phyloP scores from a whole-genome alignment of 2,888 invertebrate species.

The Drosophila barbarae region DNA sequence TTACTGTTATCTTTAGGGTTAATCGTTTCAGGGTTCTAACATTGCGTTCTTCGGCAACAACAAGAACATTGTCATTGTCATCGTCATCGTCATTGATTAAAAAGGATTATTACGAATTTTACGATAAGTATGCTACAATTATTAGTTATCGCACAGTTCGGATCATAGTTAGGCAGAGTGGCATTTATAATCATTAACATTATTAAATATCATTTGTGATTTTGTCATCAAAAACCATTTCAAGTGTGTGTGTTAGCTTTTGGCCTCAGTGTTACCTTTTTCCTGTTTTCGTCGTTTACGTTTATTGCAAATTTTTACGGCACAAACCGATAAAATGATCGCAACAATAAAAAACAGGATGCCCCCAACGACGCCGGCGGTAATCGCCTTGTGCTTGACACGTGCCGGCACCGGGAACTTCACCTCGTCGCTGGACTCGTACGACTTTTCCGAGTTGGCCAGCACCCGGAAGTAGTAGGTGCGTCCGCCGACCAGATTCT shows the following conservation, averaged over 20 bases:
- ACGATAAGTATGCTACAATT: slow-evolving; percentile 13
- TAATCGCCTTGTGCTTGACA: slow-evolving; percentile 96
- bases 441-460: slow-evolving; percentile 92
- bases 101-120: slow-evolving; percentile 20
- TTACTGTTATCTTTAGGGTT: neutral
- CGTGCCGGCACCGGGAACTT: slow-evolving; percentile 93
- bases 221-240: slow-evolving; percentile 70
- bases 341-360: slow-evolving; percentile 98
- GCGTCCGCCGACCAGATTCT: slow-evolving; percentile 93
- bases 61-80: slow-evolving; percentile 41
- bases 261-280: slow-evolving; percentile 88
- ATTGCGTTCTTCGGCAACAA: slow-evolving; percentile 45
- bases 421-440: slow-evolving; percentile 92
- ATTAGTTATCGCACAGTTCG: slow-evolving; percentile 14
- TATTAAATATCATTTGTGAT: slow-evolving; percentile 17
- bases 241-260: slow-evolving; percentile 71
- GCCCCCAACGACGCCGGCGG: slow-evolving; percentile 97
- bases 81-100: slow-evolving; percentile 25
- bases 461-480: slow-evolving; percentile 95
- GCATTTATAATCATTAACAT: slow-evolving; percentile 27
- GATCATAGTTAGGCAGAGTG: slow-evolving; percentile 29
- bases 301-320: slow-evolving; percentile 98
- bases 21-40: slow-evolving; percentile 11
- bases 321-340: slow-evolving; percentile 97
- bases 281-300: slow-evolving; percentile 97